Evolutionary conservation across 2,888 invertebrate genomes (phyloP).

Genomic region (Machimus rusticus): DNA sequence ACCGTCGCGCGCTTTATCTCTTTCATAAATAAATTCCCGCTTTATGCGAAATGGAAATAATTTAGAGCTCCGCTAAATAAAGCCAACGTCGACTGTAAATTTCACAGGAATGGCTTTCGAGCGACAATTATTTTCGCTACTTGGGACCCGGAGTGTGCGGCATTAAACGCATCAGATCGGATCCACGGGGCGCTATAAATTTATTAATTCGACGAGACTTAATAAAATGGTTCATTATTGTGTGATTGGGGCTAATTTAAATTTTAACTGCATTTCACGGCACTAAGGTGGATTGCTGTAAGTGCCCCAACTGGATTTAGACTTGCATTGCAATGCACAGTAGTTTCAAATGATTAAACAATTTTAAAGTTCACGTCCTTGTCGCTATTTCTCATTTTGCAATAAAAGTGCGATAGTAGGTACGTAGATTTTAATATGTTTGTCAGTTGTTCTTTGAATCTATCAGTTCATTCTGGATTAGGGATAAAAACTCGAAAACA

Average conservation of each 20-base stretch:
- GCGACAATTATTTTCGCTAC: conserved; percentile 7
- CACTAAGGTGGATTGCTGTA: neutral
- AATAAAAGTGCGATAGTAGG: too few species aligned
- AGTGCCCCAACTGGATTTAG: neutral
- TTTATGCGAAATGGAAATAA: conserved; percentile 19
- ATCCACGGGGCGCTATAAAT: neutral
- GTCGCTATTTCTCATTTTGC: neutral
- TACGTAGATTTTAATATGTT: too few species aligned
- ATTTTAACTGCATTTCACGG: neutral
- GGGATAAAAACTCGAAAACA: too few species aligned
- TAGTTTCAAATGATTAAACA: too few species aligned
- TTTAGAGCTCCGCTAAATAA: neutral
- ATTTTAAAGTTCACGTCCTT: neutral
- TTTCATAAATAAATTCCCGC: conserved; percentile 2
- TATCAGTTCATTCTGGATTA: too few species aligned
- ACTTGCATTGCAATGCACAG: neutral
- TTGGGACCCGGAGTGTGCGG: neutral
- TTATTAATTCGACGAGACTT: neutral
- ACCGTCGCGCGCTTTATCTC: neutral
- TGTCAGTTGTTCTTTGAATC: too few species aligned
- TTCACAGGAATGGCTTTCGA: neutral
- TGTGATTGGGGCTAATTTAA: neutral
- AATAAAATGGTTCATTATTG: neutral
- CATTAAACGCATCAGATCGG: neutral
- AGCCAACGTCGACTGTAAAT: conserved; percentile 11